Evolutionary conservation across 2,888 invertebrate genomes (phyloP), one percentile per base, ranked within the genome.

Genomic region (Chirona hameri): DNA sequence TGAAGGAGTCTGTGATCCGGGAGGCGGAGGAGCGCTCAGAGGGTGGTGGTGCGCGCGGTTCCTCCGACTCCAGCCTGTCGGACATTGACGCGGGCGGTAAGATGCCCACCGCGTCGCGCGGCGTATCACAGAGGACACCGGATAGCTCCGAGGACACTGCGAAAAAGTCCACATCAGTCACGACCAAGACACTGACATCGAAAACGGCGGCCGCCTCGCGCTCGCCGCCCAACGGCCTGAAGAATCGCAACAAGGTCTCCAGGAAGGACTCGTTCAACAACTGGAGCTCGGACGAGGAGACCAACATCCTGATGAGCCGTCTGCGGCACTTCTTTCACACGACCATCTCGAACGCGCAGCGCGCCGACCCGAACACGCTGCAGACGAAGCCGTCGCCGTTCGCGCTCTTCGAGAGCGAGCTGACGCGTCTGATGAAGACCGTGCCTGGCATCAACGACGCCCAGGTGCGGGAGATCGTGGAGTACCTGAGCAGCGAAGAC

Each of bases 221-320:
- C 90, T 89, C 85, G 4, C 82, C 84, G 14, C 83, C 84, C 39
- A 83, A 85, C 55, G 87, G 88, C 14, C 91, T 92, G 81, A 85
- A 84, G 24, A 89, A 95, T 52, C 92, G 93, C 65, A 91, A 95
- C 84, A 95, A 95, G 88, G 95, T 96, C 88, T 95, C 95, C 87
- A 96, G 60, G n/a, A 60, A 60, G n/a, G 60, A 60, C 60, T 60
- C 60, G 60, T 60, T 96, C 89, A 96, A 95, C 87, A 96, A 96
- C 87, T 96, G 96, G 95, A 95, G 95, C 85, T 95, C 95, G 5
- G 96, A 96, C 87, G 96, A 96, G 87, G 96, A 96, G 89, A 96
- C 96, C 4, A 96, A 96, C 88, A 89, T 96, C 79, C 96, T 96
- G 96, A 96, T 96, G 96, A 94, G 94, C 65, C 96, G 95, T 89